phyloP scores from a whole-genome alignment of 1,140 invertebrate species.

The Procambarus virginalis region DNA sequence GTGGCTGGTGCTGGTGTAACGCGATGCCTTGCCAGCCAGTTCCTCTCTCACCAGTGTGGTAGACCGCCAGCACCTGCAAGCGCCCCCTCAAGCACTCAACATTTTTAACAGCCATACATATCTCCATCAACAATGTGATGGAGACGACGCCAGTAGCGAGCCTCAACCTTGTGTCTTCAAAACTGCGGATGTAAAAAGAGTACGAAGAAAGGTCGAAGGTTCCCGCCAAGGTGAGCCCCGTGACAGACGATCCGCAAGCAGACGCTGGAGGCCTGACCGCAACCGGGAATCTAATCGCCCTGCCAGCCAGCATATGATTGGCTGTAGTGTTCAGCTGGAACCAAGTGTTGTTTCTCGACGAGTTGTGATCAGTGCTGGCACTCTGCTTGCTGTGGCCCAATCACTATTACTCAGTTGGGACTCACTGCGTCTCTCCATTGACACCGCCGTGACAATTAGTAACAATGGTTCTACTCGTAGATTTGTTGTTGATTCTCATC shows the following conservation, averaged over 20 bases:
- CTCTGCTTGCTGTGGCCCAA: background rate
- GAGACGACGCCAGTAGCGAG: background rate
- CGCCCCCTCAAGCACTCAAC: background rate
- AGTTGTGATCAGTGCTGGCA: background rate
- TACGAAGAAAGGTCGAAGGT: background rate
- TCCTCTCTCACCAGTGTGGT: conserved; percentile 1
- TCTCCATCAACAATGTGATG: background rate
- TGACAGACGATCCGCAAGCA: conserved; percentile 10
- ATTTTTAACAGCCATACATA: background rate
- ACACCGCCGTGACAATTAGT: background rate
- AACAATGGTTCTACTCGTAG: background rate
- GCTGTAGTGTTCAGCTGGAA: background rate
- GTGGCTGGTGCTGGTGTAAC: background rate
- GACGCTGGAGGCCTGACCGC: conserved; percentile 1
- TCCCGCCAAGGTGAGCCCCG: background rate
- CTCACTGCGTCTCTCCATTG: background rate
- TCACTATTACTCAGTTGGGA: background rate
- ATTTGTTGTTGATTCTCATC: background rate
- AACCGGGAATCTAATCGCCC: conserved; percentile 3
- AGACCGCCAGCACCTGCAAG: background rate
- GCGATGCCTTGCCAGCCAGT: background rate
- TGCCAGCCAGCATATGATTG: conserved; percentile 21
- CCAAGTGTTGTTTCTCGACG: background rate
- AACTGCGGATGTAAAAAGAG: background rate
- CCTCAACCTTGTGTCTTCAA: background rate